Conservation (phyloP, 1,140 invertebrate genomes). For the Harpegnathos saltator region DNA sequence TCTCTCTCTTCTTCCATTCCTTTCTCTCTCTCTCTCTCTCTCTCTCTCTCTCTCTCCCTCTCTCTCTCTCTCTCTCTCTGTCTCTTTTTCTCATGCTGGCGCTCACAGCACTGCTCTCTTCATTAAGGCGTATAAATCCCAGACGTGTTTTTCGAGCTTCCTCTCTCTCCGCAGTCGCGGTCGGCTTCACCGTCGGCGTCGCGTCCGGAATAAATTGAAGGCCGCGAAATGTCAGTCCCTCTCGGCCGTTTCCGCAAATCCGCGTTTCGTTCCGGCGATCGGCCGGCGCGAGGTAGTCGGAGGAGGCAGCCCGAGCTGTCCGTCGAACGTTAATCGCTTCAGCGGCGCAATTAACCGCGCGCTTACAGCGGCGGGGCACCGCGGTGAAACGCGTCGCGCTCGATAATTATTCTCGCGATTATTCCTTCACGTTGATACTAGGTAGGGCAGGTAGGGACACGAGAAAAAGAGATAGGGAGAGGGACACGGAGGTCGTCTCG, state of each 20-base stretch:
- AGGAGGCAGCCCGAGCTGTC: background rate
- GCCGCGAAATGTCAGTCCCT: slow-evolving; percentile 39
- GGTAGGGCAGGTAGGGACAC: too few relatives aligned
- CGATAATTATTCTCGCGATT: slow-evolving; percentile 53
- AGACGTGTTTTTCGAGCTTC: background rate
- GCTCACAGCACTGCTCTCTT: slow-evolving; percentile 70
- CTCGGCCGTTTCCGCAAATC: slow-evolving; percentile 38
- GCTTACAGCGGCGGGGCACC: slow-evolving; percentile 36
- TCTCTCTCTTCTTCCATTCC: too few relatives aligned
- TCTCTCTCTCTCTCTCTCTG: too few relatives aligned
- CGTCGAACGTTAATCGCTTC: slow-evolving; percentile 45
- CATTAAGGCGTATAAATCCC: slow-evolving; percentile 57
- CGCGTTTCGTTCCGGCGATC: background rate
- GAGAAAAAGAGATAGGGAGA: too few relatives aligned
- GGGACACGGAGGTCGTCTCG: too few relatives aligned
- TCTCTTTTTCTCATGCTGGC: too few relatives aligned
- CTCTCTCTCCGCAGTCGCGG: background rate
- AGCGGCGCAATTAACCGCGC: slow-evolving; percentile 50
- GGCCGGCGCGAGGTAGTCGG: slow-evolving; percentile 26
- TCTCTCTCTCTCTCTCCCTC: too few relatives aligned
- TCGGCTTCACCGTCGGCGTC: slow-evolving; percentile 27
- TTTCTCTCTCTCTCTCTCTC: too few relatives aligned
- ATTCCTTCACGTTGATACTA: background rate
- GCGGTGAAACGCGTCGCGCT: slow-evolving; percentile 45
- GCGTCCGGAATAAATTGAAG: slow-evolving; percentile 48